Evolutionary conservation across 2,888 invertebrate genomes (phyloP).

Genomic region (Drosophila kokeensis): DNA sequence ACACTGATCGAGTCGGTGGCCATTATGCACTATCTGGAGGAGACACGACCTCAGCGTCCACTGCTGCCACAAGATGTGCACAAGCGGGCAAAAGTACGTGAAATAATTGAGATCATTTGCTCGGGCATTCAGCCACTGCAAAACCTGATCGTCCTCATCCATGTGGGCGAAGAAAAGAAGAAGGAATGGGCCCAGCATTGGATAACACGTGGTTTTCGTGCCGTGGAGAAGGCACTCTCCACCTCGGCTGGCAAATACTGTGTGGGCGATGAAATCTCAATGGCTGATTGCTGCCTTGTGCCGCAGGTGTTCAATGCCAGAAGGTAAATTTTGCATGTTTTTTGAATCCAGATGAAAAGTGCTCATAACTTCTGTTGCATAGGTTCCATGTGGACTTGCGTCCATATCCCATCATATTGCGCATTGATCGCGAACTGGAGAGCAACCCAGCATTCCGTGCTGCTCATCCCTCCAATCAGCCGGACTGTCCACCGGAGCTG

Average conservation of each 20-base stretch:
- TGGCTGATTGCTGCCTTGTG: conserved; percentile 97
- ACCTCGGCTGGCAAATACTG: conserved; percentile 95
- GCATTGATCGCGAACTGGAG: conserved; percentile 94
- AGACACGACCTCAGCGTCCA: conserved; percentile 93
- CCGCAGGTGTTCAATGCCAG: conserved; percentile 98
- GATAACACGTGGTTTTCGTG: conserved; percentile 95
- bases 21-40: conserved; percentile 98
- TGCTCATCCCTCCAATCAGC: conserved; percentile 96
- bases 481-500: conserved; percentile 97
- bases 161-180: conserved; percentile 95
- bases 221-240: conserved; percentile 94
- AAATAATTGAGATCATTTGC: conserved; percentile 96
- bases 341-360: not conserved
- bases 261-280: conserved; percentile 96
- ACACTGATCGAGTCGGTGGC: conserved; percentile 91
- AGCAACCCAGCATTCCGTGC: conserved; percentile 95
- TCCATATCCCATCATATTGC: conserved; percentile 94
- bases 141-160: conserved; percentile 94
- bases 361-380: conserved; percentile 16
- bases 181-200: conserved; percentile 97
- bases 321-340: conserved; percentile 86
- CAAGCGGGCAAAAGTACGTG: conserved; percentile 95
- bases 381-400: conserved; percentile 97
- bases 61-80: conserved; percentile 95
- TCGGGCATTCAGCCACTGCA: conserved; percentile 98